A percentile compares a stretch with the other conserved stretches of the same genome.
Evolutionary conservation across 2,797 vertebrate species (phyloP).

Genomic region (Spatula versicolor): DNA sequence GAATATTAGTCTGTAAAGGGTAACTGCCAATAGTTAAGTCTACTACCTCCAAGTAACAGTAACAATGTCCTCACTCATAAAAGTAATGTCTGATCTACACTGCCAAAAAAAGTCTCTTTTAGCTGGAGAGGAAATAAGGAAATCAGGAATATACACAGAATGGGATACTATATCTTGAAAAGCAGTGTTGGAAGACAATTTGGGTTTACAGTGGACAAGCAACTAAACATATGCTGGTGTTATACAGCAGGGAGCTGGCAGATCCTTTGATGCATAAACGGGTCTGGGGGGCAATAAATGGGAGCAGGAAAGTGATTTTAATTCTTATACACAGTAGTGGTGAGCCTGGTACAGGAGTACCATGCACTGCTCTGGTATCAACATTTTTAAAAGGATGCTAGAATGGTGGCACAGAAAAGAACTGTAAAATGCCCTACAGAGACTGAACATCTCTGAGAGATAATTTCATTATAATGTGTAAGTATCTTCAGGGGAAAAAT

Average conservation of each 20-base stretch:
- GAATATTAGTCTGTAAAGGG: not conserved
- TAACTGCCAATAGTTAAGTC: not conserved
- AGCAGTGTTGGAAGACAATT: not conserved
- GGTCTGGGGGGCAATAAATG: not conserved
- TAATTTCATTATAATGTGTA: slow-evolving; percentile 52
- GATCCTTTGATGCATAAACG: not conserved
- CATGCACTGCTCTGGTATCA: not conserved
- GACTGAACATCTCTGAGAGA: slow-evolving; percentile 41
- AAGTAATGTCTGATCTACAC: not conserved
- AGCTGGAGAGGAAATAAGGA: not conserved
- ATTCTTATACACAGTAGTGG: not conserved
- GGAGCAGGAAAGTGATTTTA: slow-evolving; percentile 15
- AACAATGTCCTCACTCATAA: not conserved
- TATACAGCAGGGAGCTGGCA: not conserved
- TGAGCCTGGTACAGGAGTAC: not conserved
- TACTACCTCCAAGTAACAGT: not conserved
- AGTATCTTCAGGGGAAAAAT: slow-evolving; percentile 66
- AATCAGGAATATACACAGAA: not conserved
- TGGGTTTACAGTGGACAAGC: not conserved
- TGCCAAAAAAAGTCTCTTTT: not conserved
- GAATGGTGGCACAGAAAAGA: slow-evolving; percentile 9
- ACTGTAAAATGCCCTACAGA: not conserved
- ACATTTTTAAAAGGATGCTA: slow-evolving; percentile 9
- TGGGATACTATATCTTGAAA: not conserved
- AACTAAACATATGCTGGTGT: not conserved